These are phyloP conservation scores for Eremophila alpestris DNA, from an alignment of 2,797 vertebrate species.

Conservation along the genomic window DNA sequence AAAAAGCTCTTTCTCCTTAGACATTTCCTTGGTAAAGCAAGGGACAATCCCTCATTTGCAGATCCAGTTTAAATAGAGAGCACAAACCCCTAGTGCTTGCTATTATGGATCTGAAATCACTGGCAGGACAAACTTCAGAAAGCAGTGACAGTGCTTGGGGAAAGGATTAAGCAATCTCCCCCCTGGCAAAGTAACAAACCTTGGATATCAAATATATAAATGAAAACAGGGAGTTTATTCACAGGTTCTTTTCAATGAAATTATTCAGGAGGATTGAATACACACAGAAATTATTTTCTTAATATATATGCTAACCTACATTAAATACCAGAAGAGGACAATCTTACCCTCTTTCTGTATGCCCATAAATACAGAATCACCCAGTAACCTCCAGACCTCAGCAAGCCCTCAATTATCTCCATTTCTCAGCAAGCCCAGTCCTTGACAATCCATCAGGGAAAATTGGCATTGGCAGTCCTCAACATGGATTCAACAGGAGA, in stretches of 20 bases:
- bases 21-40: not conserved
- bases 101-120: not conserved
- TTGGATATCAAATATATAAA: not conserved
- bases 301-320: not conserved
- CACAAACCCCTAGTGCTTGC: not conserved
- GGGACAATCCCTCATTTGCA: not conserved
- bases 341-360: not conserved
- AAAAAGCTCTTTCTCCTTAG: not conserved
- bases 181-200: not conserved
- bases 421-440: not conserved
- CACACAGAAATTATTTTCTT: not conserved
- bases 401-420: not conserved
- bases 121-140: not conserved
- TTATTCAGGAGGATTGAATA: not conserved
- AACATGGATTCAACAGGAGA: not conserved
- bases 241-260: not conserved
- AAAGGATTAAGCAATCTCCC: not conserved
- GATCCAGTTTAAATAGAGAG: not conserved
- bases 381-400: not conserved
- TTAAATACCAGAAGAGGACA: not conserved
- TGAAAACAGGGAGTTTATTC: not conserved
- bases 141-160: not conserved
- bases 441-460: not conserved
- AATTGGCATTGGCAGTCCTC: not conserved
- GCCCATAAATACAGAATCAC: not conserved